phyloP scores from a whole-genome alignment of 2,113 vertebrate species.

The Podarcis cretensis region DNA sequence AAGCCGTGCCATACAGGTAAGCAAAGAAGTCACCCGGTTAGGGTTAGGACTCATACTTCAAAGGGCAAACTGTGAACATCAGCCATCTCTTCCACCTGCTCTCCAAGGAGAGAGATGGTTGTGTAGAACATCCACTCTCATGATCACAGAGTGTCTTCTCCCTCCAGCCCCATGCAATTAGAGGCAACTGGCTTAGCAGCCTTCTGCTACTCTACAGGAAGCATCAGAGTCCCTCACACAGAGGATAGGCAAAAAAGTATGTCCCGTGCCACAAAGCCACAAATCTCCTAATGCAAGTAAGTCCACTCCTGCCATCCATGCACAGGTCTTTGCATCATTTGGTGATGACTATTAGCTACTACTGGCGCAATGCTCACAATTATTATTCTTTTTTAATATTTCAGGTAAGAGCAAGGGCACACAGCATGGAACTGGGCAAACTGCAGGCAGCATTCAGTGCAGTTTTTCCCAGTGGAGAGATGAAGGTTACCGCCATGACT shows the following conservation, averaged over 20 bases:
- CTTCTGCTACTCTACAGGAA: background rate
- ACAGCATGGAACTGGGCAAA: background rate
- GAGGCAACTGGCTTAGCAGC: background rate
- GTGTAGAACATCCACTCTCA: background rate
- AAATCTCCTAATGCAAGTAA: background rate
- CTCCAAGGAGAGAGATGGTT: background rate
- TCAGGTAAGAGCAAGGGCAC: background rate
- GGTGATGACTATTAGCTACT: background rate
- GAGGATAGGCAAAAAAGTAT: no score
- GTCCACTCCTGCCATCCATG: background rate
- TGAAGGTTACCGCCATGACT: background rate
- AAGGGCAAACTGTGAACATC: background rate
- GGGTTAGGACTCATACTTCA: background rate
- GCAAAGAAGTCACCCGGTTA: background rate
- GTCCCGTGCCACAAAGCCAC: background rate
- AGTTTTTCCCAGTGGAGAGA: no score
- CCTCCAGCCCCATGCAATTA: background rate
- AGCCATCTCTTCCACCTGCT: background rate
- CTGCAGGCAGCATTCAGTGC: background rate
- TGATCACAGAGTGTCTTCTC: background rate
- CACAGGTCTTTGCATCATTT: background rate
- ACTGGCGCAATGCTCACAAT: background rate
- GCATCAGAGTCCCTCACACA: background rate
- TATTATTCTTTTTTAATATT: background rate
- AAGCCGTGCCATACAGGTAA: background rate